Evolutionary conservation across 2,113 vertebrate species (phyloP).

Genomic region (Macheiramphus alcinus): DNA sequence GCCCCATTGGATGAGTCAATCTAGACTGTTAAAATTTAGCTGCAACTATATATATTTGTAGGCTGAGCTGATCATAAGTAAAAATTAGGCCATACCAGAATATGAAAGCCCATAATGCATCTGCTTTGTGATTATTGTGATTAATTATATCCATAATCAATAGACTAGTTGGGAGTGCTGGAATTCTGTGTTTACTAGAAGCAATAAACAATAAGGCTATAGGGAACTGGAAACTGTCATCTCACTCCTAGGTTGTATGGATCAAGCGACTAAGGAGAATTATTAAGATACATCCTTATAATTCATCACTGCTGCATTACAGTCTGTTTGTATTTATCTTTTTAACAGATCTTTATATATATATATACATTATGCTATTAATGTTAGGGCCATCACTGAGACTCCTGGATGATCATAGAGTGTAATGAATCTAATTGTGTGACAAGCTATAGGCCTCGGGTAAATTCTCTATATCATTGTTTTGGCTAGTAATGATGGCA

Average conservation of each 20-base stretch:
- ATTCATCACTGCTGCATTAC: neutral
- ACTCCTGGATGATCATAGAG: neutral
- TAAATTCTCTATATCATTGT: neutral
- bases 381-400: neutral
- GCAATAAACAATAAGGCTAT: neutral
- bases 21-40: neutral
- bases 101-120: neutral
- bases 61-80: neutral
- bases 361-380: neutral
- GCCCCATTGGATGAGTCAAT: neutral
- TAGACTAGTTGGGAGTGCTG: neutral
- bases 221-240: neutral
- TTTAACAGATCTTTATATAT: neutral
- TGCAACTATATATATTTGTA: neutral
- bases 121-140: neutral
- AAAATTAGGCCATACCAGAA: neutral
- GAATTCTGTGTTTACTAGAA: neutral
- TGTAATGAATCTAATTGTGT: neutral
- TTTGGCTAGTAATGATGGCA: neutral
- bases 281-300: neutral
- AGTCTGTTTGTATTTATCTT: neutral
- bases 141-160: neutral
- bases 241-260: neutral
- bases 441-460: neutral
- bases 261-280: neutral